Evolutionary conservation across 2,888 invertebrate genomes (phyloP), one percentile per base, ranked within the genome.

Genomic region (Parnassius smintheus): DNA sequence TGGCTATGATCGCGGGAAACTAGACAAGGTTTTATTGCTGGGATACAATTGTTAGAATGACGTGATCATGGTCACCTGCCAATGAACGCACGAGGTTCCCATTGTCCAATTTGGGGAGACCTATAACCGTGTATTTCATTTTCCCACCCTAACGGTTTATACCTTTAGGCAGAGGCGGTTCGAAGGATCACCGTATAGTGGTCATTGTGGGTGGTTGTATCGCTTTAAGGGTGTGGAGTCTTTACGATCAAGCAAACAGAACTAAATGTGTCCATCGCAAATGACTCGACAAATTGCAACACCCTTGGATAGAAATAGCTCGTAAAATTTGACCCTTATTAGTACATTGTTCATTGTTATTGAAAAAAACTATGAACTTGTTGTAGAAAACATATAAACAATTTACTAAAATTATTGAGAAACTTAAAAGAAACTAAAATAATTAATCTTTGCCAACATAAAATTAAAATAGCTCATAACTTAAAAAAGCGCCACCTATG

Each of bases 231-330:
- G 89, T 80, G 90, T 86, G 89, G 82, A 80, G 73, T 77, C 72
- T 88, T 86, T 87, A 88, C 80, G 81, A 79, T 73, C 85, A 84
- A 83, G 86, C 87, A 88, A 90, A 90, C 90, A 85, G 78, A 76
- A 80, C 82, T 81, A 80, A 75, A 81, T 81, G 83, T 82, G 81
- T 77, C 78, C 79, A 74, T 75, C 72, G 76, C 80, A 85, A 90
- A 86, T 86, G 86, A 78, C 75, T 76, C 82, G 77, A 78, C 82
- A 88, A 89, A 89, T 88, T 85, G 86, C 81, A 78, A 81, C 80
- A 83, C 82, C 84, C 81, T 81, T 73, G 74, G 79, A 69, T 66
- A 71, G 75, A 79, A 85, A 82, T 78, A 81, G 77, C 75, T 80
- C 81, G 84, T 82, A 83, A 79, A 78, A 75, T 76, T 76, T 73